Conservation (phyloP, 2,888 invertebrate genomes). For the Ecdyonurus torrentis region DNA sequence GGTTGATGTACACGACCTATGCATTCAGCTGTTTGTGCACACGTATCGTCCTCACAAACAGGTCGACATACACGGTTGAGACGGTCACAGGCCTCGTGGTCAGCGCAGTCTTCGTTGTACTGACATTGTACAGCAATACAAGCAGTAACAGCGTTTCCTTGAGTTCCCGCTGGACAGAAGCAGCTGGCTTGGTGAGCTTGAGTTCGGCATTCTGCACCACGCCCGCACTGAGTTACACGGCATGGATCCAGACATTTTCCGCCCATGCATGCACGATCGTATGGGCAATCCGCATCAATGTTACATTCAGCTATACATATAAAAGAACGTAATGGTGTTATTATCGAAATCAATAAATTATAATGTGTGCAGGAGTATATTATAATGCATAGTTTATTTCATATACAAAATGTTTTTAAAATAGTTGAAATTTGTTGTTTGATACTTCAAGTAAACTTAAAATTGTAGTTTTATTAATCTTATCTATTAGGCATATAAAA, state of each 20-base stretch:
- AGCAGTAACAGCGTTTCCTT: slow-evolving; percentile 63
- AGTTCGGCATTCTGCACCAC: slow-evolving; percentile 57
- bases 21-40: slow-evolving; percentile 63
- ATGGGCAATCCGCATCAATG: slow-evolving; percentile 62
- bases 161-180: slow-evolving; percentile 66
- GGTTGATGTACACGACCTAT: slow-evolving; percentile 57
- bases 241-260: slow-evolving; percentile 71
- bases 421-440: no score
- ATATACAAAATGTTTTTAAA: no score
- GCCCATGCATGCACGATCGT: slow-evolving; percentile 62
- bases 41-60: slow-evolving; percentile 66
- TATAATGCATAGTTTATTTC: no score
- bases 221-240: slow-evolving; percentile 48
- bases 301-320: slow-evolving; percentile 55
- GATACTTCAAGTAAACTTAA: no score
- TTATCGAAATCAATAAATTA: no score
- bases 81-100: slow-evolving; percentile 68
- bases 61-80: slow-evolving; percentile 67
- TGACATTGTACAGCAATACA: slow-evolving; percentile 73
- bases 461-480: no score
- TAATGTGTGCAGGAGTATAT: no score
- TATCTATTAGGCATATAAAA: no score
- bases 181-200: slow-evolving; percentile 62
- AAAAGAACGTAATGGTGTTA: not conserved
- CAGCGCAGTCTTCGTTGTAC: slow-evolving; percentile 77